phyloP scores from a whole-genome alignment of 2,113 vertebrate genomes.

The Laticauda colubrina region DNA sequence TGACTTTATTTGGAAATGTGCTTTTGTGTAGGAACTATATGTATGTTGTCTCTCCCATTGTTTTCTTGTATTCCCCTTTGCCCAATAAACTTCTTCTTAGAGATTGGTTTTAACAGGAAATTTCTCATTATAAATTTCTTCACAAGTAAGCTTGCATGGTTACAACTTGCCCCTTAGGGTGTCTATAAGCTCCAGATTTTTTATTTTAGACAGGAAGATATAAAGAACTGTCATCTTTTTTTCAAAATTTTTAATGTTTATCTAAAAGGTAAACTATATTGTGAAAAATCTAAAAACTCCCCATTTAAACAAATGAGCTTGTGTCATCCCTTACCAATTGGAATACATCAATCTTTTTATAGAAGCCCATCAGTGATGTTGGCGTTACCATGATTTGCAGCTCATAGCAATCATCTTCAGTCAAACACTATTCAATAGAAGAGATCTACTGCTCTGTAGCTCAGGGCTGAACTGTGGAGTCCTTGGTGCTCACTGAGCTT shows the following conservation, averaged over 20 bases:
- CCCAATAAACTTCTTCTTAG: not conserved
- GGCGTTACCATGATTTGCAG: not conserved
- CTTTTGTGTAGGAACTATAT: not conserved
- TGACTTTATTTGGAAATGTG: not conserved
- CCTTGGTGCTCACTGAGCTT: not conserved
- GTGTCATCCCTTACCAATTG: not conserved
- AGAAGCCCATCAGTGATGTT: not conserved
- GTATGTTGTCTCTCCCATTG: not conserved
- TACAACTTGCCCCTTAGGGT: not conserved
- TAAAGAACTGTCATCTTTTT: not conserved
- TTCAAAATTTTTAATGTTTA: not conserved
- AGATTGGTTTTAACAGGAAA: not conserved
- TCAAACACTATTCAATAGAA: not conserved
- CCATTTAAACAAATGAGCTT: not conserved
- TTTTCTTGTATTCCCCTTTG: not conserved
- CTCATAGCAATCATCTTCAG: not conserved
- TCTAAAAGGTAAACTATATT: not conserved
- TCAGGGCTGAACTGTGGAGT: not conserved
- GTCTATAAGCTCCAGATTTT: not conserved
- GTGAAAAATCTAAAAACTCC: not conserved
- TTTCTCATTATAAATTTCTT: not conserved
- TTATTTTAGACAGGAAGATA: not conserved
- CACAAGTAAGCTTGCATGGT: not conserved
- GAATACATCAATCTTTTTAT: not conserved
- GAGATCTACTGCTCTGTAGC: not conserved